Evolutionary conservation across 2,797 vertebrate species (phyloP), one percentile per base, ranked within the genome.

Genomic region (Spondyliosoma cantharus): DNA sequence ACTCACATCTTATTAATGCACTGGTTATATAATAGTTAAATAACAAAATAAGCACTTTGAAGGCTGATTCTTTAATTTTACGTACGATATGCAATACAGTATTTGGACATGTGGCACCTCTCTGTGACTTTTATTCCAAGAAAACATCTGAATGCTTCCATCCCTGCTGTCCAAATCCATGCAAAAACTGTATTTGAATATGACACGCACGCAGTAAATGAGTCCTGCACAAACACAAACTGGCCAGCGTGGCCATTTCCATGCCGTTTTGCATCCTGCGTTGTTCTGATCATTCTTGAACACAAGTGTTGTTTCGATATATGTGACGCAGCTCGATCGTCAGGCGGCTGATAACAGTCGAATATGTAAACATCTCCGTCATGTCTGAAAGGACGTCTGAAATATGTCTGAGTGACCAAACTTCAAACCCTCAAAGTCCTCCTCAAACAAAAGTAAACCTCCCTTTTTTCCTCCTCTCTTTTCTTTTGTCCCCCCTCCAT

Each of bases 381-480:
- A 64, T 52, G 72, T 84, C 54, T 76, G 65, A 83, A 80, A 82
- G 77, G 82, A 83, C 22, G 17, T 74, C 75, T 79, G 72, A 42
- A 81, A 64, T 59, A 62, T 61, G 72, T 84, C 83, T 82, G 86
- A 88, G 74, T 81, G 90, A 61, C 85, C 83, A 3, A 72, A 83
- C 79, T 61, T 82, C 78, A 84, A 77, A 87, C 83, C 71, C 73
- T 83, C 66, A 78, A 91, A 87, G 82, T 87, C 84, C 45, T 88
- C 80, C 74, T 82, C 87, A 90, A 89, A 90, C 87, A 90, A 82
- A 82, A 71, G 69, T 75, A 82, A 90, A 87, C 69, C 79, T 69
- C 58, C 78, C 24, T 48, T 17, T 63, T 67, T 67, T 9, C 14
- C 53, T 37, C 62, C 58, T 68, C 73, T 71, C 17, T 64, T 79